Evolutionary conservation across 1,140 invertebrate species (phyloP).

Genomic region (Drosophila insularis): DNA sequence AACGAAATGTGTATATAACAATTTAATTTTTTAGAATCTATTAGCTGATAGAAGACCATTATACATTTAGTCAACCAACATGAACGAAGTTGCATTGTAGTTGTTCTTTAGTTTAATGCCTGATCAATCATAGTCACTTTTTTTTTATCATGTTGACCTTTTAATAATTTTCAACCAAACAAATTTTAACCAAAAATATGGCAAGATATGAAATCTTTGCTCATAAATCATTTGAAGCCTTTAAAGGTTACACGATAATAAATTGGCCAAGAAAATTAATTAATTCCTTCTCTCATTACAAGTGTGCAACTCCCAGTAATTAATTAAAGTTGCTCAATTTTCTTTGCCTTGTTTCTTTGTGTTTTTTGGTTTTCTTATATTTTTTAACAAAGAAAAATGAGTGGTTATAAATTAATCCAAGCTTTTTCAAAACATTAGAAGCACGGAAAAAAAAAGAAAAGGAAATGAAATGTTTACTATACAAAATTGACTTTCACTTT

Average conservation of each 20-base stretch:
- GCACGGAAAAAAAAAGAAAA: conserved; percentile 25
- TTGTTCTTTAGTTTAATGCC: too few species aligned
- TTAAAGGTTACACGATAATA: conserved; percentile 16
- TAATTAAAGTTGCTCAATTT: conserved; percentile 55
- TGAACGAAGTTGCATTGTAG: too few species aligned
- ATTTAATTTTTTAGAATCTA: too few species aligned
- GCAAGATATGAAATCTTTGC: conserved; percentile 1
- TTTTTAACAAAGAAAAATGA: conserved; percentile 37
- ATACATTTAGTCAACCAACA: too few species aligned
- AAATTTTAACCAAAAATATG: neutral
- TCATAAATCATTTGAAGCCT: conserved; percentile 6
- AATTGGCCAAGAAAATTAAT: conserved; percentile 60
- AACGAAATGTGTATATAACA: too few species aligned
- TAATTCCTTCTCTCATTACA: conserved; percentile 45
- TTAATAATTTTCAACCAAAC: neutral
- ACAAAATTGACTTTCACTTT: conserved; percentile 77
- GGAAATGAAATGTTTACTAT: conserved; percentile 36
- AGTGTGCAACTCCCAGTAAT: conserved; percentile 33
- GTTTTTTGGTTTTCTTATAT: neutral
- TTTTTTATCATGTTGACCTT: neutral
- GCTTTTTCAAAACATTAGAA: conserved; percentile 42
- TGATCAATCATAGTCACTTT: neutral
- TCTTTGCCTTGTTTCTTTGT: conserved; percentile 8
- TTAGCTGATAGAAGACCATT: too few species aligned
- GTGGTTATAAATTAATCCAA: conserved; percentile 52